phyloP scores from a whole-genome alignment of 2,888 invertebrate species.

The Aleiodes leptofemur region DNA sequence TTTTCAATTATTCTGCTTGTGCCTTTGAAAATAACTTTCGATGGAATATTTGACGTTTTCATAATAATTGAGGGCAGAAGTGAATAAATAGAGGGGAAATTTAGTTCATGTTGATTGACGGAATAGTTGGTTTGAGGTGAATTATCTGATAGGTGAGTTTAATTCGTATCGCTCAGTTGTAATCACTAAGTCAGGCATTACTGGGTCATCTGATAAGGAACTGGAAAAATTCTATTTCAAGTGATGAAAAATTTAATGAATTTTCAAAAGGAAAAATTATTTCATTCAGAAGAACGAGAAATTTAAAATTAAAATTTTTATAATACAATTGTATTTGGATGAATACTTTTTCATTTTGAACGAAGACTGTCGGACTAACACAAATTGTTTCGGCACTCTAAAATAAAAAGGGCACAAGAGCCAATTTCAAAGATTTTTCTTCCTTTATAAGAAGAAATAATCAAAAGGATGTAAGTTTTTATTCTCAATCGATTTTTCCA shows the following conservation, averaged over 20 bases:
- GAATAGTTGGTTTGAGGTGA: conserved; percentile 6
- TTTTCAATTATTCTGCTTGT: conserved; percentile 23
- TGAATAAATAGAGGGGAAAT: not conserved
- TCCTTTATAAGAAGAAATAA: too few species aligned
- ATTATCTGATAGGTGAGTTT: conserved; percentile 8
- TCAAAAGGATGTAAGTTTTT: too few species aligned
- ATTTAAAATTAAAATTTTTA: not conserved
- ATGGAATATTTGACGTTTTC: not conserved
- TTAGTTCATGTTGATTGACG: not conserved
- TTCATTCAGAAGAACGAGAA: too few species aligned
- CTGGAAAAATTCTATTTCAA: not conserved
- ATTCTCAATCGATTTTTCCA: too few species aligned
- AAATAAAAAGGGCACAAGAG: too few species aligned
- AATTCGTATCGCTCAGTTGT: conserved; percentile 7
- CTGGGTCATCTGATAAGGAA: not conserved
- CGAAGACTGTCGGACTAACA: too few species aligned
- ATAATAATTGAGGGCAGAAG: not conserved
- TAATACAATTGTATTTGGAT: too few species aligned
- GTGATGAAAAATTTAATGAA: not conserved
- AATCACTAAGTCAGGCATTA: conserved; percentile 9
- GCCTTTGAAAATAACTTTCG: conserved; percentile 11
- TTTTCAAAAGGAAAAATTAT: too few species aligned
- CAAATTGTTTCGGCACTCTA: too few species aligned
- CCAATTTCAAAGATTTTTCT: too few species aligned
- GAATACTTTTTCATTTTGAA: too few species aligned